These are phyloP conservation scores for Albula glossodonta DNA, from an alignment of 2,113 vertebrate species.

Conservation along the genomic window DNA sequence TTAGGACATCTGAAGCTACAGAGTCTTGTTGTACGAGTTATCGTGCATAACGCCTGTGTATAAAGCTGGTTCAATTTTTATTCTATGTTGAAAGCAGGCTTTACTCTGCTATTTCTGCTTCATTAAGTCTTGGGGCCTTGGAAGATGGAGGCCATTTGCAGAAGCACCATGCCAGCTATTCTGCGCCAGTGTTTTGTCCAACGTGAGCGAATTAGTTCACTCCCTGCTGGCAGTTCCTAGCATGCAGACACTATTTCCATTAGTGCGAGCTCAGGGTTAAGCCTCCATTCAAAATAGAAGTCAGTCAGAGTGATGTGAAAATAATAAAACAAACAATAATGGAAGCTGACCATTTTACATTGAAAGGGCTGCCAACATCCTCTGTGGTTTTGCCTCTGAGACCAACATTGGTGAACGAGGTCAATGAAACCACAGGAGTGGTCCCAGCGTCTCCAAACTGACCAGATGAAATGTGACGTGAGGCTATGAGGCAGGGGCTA, in stretches of 20 bases:
- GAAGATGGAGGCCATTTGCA: neutral
- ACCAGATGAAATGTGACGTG: neutral
- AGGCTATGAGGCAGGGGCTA: neutral
- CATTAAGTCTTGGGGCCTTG: neutral
- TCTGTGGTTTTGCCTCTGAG: neutral
- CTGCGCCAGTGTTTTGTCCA: neutral
- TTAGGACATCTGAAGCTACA: neutral
- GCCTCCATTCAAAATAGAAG: neutral
- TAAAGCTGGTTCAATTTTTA: neutral
- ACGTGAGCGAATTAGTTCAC: neutral
- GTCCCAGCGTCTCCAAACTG: neutral
- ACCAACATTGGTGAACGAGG: slow-evolving; percentile 6
- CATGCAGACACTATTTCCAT: neutral
- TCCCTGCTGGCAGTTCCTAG: neutral
- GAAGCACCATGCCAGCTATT: neutral
- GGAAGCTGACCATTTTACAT: slow-evolving; percentile 7
- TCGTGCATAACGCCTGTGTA: neutral
- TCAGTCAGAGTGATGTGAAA: neutral
- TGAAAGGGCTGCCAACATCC: slow-evolving; percentile 2
- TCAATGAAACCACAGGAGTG: neutral
- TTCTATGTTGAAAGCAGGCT: neutral
- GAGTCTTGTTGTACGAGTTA: neutral
- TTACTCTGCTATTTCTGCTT: too few relatives aligned
- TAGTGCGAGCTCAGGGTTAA: neutral
- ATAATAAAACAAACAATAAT: slow-evolving; percentile 16